Base-by-base conservation (phyloP, 2,797 vertebrate genomes). In the Premnoplex brunnescens region DNA sequence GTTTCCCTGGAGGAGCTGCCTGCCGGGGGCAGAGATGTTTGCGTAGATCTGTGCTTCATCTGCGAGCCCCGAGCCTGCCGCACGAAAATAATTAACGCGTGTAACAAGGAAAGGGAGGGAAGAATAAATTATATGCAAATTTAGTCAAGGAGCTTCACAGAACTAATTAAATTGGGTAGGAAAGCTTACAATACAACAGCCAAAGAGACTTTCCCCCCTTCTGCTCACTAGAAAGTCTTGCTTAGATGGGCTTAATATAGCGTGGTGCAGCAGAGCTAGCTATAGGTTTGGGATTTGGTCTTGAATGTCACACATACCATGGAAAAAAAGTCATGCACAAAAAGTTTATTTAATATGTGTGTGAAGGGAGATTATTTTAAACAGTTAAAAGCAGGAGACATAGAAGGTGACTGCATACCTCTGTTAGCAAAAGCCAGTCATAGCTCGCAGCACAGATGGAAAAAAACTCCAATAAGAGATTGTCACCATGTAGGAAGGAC, bases 81-180 rank as follows among this genome's bases (percentile, higher is more conserved):
- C 85, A 39, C 2, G 16, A 76, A 95, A 94, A 95, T 95, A 95
- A 95, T 95, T 96, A 96, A 95, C 13, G 6, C 41, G 32, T 37
- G 44, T 81, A 94, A 95, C 74, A 95, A 91, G 88, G 88, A 93
- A 94, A 88, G 52, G 88, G 94, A 96, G 55, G 74, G 41, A 46
- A 91, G 85, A 82, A 93, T 93, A 95, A 95, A 95, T 96, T 90
- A 90, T 49, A 92, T 92, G 79, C 73, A 88, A 84, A 92, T 92
- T 68, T 88, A 93, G 85, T 88, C 94, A 88, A 95, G 85, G 37
- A 95, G 59, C 88, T 90, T 67, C 85, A 79, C 91, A 90, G 90
- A 95, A 79, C 93, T 95, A 94, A 96, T 96, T 97, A 97, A 94
- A 96, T 93, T 49, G 74, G 66, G 73, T 90, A 87, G 67, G 41